Conservation (phyloP, 2,888 invertebrate genomes). For the Eutolmus rufibarbis region DNA sequence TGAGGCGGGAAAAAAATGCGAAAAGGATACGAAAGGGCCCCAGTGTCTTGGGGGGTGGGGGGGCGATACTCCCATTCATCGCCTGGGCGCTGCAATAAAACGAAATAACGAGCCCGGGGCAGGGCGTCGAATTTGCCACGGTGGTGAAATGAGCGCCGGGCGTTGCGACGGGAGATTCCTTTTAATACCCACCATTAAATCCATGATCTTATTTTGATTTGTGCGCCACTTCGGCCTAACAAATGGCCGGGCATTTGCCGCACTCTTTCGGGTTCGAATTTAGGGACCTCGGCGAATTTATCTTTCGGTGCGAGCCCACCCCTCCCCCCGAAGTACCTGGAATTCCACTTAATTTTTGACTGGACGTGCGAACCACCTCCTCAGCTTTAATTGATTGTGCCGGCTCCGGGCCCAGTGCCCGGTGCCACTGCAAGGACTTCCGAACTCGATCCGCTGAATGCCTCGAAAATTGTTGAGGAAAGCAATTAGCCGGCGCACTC, state of each 20-base stretch:
- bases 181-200: slow-evolving; percentile 15
- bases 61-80: neutral
- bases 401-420: neutral
- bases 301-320: neutral
- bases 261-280: neutral
- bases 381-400: neutral
- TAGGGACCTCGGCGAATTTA: neutral
- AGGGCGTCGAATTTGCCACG: neutral
- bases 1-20: neutral
- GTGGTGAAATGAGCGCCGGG: neutral
- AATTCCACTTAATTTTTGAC: neutral
- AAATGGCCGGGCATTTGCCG: slow-evolving; percentile 1
- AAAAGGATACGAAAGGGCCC: slow-evolving; percentile 5
- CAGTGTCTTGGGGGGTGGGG: neutral
- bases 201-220: slow-evolving; percentile 23
- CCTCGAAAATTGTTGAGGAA: neutral
- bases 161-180: neutral
- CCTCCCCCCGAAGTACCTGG: neutral
- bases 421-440: neutral
- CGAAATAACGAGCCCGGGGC: neutral
- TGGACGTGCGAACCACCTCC: neutral
- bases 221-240: neutral
- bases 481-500: neutral
- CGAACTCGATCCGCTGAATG: neutral
- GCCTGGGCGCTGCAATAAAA: neutral